Conservation (phyloP, 1,140 invertebrate genomes). For the Littorina saxatilis region DNA sequence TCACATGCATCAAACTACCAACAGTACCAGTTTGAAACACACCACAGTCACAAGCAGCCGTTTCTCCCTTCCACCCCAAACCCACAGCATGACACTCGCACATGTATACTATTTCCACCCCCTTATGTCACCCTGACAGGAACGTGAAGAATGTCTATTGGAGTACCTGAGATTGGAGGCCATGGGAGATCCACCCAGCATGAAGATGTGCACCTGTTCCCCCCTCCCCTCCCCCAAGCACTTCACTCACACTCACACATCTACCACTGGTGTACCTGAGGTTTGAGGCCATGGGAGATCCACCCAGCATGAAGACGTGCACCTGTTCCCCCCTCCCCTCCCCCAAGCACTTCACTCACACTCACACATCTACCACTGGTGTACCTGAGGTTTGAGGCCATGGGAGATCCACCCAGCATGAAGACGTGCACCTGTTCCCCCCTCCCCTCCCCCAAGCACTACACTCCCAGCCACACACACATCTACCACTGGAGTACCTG, state of each 20-base stretch:
- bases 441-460: too few relatives aligned
- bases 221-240: slow-evolving; percentile 56
- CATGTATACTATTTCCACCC: too few relatives aligned
- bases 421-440: too few relatives aligned
- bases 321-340: slow-evolving; percentile 69
- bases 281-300: slow-evolving; percentile 71
- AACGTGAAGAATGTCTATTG: too few relatives aligned
- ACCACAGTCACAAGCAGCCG: neutral
- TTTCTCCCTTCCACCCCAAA: neutral
- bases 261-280: slow-evolving; percentile 64
- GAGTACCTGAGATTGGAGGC: slow-evolving; percentile 70
- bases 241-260: too few relatives aligned
- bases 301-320: slow-evolving; percentile 73
- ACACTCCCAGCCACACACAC: neutral
- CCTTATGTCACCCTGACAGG: too few relatives aligned
- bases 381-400: too few relatives aligned
- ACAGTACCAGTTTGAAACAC: slow-evolving; percentile 63
- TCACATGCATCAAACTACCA: too few relatives aligned
- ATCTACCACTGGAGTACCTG: slow-evolving; percentile 53
- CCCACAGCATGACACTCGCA: neutral
- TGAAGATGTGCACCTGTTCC: slow-evolving; percentile 74
- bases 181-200: slow-evolving; percentile 74
- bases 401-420: too few relatives aligned
- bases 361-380: too few relatives aligned
- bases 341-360: slow-evolving; percentile 63